Conservation (phyloP, 2,888 invertebrate genomes). For the Cantharis rustica region DNA sequence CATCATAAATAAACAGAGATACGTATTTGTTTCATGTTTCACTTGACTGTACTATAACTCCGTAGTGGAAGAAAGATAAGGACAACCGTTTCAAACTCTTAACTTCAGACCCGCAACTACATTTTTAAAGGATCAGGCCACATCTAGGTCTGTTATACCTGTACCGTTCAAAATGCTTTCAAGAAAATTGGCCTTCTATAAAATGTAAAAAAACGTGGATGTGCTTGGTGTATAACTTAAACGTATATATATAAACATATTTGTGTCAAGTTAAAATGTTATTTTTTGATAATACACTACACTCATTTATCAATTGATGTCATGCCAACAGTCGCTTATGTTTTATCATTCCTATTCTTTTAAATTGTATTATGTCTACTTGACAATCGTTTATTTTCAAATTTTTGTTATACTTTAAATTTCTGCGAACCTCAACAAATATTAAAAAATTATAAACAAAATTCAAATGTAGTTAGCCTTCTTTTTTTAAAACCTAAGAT, state of each 20-base stretch:
- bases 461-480: neutral
- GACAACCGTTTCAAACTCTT: conserved; percentile 41
- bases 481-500: too few species aligned
- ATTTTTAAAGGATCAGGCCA: conserved; percentile 52
- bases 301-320: conserved; percentile 38
- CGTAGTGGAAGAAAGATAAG: conserved; percentile 41
- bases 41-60: conserved; percentile 40
- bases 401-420: neutral
- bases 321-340: conserved; percentile 26
- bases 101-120: conserved; percentile 45
- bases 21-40: conserved; percentile 35
- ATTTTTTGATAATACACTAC: conserved; percentile 35
- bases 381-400: neutral
- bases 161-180: conserved; percentile 51
- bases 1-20: conserved; percentile 41
- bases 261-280: conserved; percentile 38
- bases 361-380: neutral
- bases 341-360: conserved; percentile 26
- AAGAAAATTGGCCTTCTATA: conserved; percentile 49
- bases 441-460: neutral
- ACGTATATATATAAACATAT: conserved; percentile 33
- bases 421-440: neutral
- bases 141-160: conserved; percentile 48
- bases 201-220: conserved; percentile 39
- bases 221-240: conserved; percentile 33